A percentile compares a stretch with the other conserved stretches of the same genome.
Conservation (phyloP, 1,140 invertebrate genomes). For the Doryteuthis pealeii region DNA sequence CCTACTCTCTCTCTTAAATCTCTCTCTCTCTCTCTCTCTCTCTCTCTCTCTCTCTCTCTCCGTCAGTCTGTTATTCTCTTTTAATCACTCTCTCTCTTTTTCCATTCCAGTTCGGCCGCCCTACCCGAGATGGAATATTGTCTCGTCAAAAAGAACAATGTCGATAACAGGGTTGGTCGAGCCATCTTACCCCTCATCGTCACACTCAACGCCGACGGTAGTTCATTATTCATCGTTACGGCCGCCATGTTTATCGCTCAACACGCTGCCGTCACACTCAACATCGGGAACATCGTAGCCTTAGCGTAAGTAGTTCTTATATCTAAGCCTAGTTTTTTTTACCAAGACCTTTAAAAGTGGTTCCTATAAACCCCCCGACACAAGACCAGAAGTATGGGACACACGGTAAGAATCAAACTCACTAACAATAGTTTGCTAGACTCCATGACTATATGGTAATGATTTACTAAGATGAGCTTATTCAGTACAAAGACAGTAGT, state of each 20-base stretch:
- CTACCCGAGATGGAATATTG: slow-evolving; percentile 51
- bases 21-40: not conserved
- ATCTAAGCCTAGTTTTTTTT: not conserved
- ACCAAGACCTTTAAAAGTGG: no score
- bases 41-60: no score
- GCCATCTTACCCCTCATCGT: slow-evolving; percentile 89
- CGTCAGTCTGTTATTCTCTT: not conserved
- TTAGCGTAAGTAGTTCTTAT: slow-evolving; percentile 68
- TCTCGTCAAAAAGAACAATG: slow-evolving; percentile 39
- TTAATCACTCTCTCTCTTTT: not conserved
- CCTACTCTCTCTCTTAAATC: no score
- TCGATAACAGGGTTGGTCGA: slow-evolving; percentile 55
- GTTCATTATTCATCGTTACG: slow-evolving; percentile 84
- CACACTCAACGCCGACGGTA: slow-evolving; percentile 94
- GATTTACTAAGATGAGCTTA: no score
- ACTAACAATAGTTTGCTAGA: no score
- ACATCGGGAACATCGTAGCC: slow-evolving; percentile 59
- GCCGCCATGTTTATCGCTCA: slow-evolving; percentile 91
- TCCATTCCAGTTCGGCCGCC: slow-evolving; percentile 43
- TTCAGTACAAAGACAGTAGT: no score
- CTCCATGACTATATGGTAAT: no score
- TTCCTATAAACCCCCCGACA: no score
- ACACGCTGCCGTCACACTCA: slow-evolving; percentile 79
- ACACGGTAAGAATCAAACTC: no score
- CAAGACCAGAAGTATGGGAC: no score